Evolutionary conservation across 1,140 invertebrate genomes (phyloP).

Genomic region (Ostrea denselamellosa): DNA sequence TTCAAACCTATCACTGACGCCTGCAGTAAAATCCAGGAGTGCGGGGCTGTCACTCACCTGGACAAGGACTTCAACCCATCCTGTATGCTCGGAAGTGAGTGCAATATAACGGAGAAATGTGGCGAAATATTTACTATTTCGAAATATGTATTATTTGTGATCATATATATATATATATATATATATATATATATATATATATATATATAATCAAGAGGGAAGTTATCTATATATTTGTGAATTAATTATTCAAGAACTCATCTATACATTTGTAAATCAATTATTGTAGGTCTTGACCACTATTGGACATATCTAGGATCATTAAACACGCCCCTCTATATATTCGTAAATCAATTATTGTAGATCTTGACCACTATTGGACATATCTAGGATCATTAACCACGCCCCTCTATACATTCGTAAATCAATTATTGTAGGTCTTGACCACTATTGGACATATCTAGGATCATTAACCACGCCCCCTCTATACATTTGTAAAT

Average conservation of each 20-base stretch:
- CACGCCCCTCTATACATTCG: constrained; percentile 71
- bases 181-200: too few species aligned
- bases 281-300: constrained; percentile 44
- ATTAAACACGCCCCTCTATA: constrained; percentile 67
- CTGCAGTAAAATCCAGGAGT: constrained; percentile 45
- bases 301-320: constrained; percentile 74
- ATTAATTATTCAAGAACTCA: constrained; percentile 44
- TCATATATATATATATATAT: not conserved
- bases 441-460: constrained; percentile 69
- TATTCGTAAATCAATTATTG: constrained; percentile 42
- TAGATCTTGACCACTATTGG: constrained; percentile 59
- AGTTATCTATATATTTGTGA: too few species aligned
- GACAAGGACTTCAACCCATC: constrained; percentile 59
- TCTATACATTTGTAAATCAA: not conserved
- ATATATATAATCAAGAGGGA: not conserved
- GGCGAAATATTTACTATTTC: not conserved
- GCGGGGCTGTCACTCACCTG: constrained; percentile 43
- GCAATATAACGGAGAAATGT: not conserved
- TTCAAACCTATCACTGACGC: constrained; percentile 62
- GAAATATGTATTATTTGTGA: too few species aligned
- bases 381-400: constrained; percentile 74
- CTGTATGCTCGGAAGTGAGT: constrained; percentile 57
- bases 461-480: constrained; percentile 73
- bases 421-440: constrained; percentile 42
- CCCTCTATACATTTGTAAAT: constrained; percentile 46